Percentiles rank a stretch among this genome's conserved stretches.
Conservation (phyloP, 2,113 vertebrate species). For the Pteruthius melanotis region DNA sequence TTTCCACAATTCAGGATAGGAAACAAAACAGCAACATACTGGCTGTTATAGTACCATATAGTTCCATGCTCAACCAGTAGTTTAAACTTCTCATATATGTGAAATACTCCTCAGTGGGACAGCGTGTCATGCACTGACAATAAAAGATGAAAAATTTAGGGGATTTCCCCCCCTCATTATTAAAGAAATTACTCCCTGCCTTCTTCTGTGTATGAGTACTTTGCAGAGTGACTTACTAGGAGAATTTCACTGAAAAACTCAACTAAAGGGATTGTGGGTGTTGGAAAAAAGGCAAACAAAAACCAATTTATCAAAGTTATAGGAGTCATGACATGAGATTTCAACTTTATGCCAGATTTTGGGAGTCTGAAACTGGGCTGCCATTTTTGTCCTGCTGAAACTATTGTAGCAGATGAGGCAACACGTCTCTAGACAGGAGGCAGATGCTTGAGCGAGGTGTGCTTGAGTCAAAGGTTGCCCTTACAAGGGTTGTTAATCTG, state of each 20-base stretch:
- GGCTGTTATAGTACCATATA: background rate
- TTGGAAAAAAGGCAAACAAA: background rate
- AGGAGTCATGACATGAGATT: background rate
- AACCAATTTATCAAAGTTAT: background rate
- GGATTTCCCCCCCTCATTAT: rapidly evolving
- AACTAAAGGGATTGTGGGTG: background rate
- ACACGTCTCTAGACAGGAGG: background rate
- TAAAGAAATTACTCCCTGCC: background rate
- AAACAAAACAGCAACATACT: background rate
- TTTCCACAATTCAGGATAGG: background rate
- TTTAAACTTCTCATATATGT: background rate
- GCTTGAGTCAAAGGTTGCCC: background rate
- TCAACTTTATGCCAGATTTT: background rate
- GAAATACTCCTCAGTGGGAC: background rate
- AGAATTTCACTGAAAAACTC: background rate
- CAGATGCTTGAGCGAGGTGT: background rate
- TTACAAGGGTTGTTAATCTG: background rate
- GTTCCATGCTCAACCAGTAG: background rate
- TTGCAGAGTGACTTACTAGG: background rate
- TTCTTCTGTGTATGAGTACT: background rate
- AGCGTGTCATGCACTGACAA: background rate
- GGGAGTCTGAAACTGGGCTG: background rate
- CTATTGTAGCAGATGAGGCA: background rate
- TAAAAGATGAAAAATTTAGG: background rate
- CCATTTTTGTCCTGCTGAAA: background rate